Percentiles rank a stretch among this genome's conserved stretches.
These are phyloP conservation scores for Xestia rhomboidea DNA, from an alignment of 2,888 invertebrate genomes.

Conservation along the genomic window DNA sequence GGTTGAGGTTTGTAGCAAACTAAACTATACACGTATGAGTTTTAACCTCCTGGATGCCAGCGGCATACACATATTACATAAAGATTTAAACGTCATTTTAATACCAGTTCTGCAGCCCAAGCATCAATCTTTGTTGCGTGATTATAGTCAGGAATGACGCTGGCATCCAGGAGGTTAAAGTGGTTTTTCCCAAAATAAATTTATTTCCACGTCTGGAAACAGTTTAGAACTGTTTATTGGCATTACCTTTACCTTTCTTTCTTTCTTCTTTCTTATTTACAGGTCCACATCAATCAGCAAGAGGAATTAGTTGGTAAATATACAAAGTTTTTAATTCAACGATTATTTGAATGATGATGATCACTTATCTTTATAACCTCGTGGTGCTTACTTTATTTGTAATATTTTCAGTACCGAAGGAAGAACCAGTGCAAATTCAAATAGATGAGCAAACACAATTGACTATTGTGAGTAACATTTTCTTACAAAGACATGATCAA, in stretches of 20 bases:
- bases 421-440: slow-evolving; percentile 86
- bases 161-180: too few species aligned
- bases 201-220: not conserved
- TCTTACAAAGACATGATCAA: too few species aligned
- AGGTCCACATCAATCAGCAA: slow-evolving; percentile 72
- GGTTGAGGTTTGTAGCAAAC: not conserved
- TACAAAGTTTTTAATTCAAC: not conserved
- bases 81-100: too few species aligned
- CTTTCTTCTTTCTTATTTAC: too few species aligned
- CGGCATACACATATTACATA: too few species aligned
- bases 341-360: not conserved
- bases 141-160: too few species aligned
- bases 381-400: slow-evolving; percentile 3
- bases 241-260: too few species aligned
- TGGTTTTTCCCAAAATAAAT: not conserved
- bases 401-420: slow-evolving; percentile 79
- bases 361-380: not conserved
- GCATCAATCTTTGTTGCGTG: too few species aligned
- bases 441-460: slow-evolving; percentile 87
- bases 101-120: too few species aligned
- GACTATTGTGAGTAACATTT: slow-evolving; percentile 81
- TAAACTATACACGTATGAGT: not conserved
- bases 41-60: too few species aligned
- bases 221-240: not conserved
- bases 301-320: slow-evolving; percentile 77